These are phyloP conservation scores for Nanorana parkeri DNA, from an alignment of 2,113 vertebrate species.

Conservation along the genomic window DNA sequence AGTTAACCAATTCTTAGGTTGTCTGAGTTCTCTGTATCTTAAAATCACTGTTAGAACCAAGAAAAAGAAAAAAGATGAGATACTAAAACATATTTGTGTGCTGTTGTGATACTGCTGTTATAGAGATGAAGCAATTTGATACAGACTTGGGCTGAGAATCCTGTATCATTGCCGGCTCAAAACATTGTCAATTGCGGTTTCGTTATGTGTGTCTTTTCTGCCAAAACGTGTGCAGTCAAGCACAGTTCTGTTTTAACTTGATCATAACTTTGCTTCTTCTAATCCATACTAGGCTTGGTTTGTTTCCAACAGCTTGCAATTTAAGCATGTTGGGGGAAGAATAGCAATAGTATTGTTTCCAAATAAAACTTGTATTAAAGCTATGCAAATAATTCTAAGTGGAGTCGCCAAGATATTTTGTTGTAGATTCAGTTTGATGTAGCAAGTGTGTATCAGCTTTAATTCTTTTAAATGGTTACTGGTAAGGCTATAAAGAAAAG, in stretches of 20 bases:
- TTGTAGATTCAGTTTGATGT: background rate
- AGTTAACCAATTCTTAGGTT: background rate
- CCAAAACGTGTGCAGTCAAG: conserved; percentile 49
- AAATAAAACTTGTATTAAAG: background rate
- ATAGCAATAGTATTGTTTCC: background rate
- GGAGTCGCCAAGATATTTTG: background rate
- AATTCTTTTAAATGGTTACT: background rate
- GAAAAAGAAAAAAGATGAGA: background rate
- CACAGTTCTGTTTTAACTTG: conserved; percentile 39
- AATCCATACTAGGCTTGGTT: conserved; percentile 1
- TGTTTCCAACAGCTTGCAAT: conserved; percentile 12
- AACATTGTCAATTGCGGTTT: conserved; percentile 15
- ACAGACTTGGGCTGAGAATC: background rate
- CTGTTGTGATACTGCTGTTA: conserved; percentile 14
- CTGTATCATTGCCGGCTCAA: background rate
- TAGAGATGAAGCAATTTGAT: conserved; percentile 1
- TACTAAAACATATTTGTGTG: background rate
- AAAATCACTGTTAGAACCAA: background rate
- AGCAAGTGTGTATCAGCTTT: background rate
- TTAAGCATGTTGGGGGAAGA: background rate
- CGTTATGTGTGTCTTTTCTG: conserved; percentile 14
- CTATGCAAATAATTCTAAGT: background rate
- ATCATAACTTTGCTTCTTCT: background rate
- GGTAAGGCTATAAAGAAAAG: background rate
- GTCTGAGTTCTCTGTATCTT: background rate